phyloP scores from a whole-genome alignment of 2,888 invertebrate species.

The Dilophus febrilis region DNA sequence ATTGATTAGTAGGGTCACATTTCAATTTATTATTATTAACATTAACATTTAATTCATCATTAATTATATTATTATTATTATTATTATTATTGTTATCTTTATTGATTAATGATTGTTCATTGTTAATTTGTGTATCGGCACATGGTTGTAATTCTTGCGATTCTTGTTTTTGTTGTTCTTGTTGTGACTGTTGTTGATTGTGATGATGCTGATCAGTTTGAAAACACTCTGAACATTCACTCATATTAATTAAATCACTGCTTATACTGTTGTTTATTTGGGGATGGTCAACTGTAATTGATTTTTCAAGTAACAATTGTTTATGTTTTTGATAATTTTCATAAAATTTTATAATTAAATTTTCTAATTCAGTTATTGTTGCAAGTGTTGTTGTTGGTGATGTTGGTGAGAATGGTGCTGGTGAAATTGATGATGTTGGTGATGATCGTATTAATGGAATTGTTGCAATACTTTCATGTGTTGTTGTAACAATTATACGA shows the following conservation, averaged over 20 bases:
- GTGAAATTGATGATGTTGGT: conserved; percentile 16
- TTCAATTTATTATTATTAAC: conserved; percentile 2
- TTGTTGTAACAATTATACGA: neutral
- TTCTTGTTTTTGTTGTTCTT: conserved; percentile 3
- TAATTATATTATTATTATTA: conserved; percentile 2
- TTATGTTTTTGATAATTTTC: conserved; percentile 24
- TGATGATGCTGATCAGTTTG: neutral
- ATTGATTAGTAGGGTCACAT: conserved; percentile 1
- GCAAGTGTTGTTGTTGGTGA: neutral
- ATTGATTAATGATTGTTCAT: too few species aligned
- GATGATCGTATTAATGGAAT: conserved; percentile 11
- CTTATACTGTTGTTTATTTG: conserved; percentile 2
- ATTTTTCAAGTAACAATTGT: conserved; percentile 16
- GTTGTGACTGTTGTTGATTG: neutral
- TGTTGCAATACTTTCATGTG: conserved; percentile 1
- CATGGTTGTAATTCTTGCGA: too few species aligned
- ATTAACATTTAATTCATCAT: conserved; percentile 1
- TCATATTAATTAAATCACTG: neutral
- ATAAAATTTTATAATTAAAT: conserved; percentile 27
- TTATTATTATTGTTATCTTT: neutral
- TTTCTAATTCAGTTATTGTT: conserved; percentile 17
- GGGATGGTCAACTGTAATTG: neutral
- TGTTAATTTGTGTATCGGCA: conserved; percentile 11
- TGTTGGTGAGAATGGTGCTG: neutral
- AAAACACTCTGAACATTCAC: conserved; percentile 1